These are phyloP conservation scores for Melanargia galathea DNA, from an alignment of 2,888 invertebrate species.

Conservation along the genomic window DNA sequence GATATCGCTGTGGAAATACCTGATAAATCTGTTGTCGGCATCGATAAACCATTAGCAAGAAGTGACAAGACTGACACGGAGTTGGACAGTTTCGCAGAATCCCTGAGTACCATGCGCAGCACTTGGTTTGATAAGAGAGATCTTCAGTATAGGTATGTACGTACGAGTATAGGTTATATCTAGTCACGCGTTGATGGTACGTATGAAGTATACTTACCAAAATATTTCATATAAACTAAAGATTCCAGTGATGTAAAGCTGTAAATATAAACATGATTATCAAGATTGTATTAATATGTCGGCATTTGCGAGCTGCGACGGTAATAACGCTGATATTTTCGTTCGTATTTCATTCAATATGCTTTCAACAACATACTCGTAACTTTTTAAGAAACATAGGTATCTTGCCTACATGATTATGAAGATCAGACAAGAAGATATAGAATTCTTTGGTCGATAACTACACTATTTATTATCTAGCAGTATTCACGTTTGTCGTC, in stretches of 20 bases:
- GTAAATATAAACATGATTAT: background rate
- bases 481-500: too few relatives aligned
- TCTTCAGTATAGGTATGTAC: slow-evolving; percentile 82
- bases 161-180: too few relatives aligned
- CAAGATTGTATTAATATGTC: background rate
- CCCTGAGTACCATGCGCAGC: slow-evolving; percentile 68
- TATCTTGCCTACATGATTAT: too few relatives aligned
- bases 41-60: slow-evolving; percentile 64
- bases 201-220: background rate
- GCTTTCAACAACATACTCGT: too few relatives aligned
- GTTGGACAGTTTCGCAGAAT: slow-evolving; percentile 81
- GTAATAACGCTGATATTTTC: background rate
- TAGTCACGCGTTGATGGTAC: background rate
- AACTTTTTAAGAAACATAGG: too few relatives aligned
- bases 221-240: background rate
- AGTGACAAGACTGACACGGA: slow-evolving; percentile 76
- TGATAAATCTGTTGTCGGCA: slow-evolving; percentile 70
- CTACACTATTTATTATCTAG: too few relatives aligned
- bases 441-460: too few relatives aligned
- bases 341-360: background rate
- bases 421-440: too few relatives aligned
- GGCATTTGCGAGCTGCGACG: background rate
- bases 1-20: slow-evolving; percentile 73
- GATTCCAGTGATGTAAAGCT: background rate
- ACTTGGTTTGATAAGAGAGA: slow-evolving; percentile 82